These are phyloP conservation scores for Columba livia DNA, from an alignment of 2,113 vertebrate genomes.

Conservation along the genomic window DNA sequence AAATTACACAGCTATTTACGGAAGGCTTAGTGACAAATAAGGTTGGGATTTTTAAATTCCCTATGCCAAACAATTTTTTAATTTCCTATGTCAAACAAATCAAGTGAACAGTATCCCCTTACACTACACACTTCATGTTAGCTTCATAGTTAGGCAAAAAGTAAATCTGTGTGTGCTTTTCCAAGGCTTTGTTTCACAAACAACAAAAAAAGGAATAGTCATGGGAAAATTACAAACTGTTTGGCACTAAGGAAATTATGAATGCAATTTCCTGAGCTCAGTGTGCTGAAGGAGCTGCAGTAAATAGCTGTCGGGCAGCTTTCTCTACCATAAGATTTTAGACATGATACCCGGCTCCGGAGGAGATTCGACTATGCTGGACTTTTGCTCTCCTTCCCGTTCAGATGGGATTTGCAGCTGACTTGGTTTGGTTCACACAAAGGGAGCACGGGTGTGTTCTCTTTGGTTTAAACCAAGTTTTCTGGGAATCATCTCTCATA, in stretches of 20 bases:
- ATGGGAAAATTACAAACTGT: conserved; percentile 13
- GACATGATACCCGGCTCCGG: neutral
- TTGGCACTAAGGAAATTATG: conserved; percentile 57
- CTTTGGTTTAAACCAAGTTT: neutral
- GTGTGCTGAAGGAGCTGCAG: conserved; percentile 20
- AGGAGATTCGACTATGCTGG: neutral
- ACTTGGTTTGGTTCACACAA: neutral
- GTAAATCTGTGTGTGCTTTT: neutral
- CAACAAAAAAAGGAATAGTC: neutral
- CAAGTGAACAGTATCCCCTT: neutral
- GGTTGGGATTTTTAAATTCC: neutral
- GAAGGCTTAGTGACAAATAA: neutral
- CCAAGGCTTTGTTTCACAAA: conserved; percentile 15
- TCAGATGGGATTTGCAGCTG: neutral
- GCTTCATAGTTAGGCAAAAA: neutral
- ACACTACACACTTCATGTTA: rapidly evolving
- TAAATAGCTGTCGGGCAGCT: conserved; percentile 11
- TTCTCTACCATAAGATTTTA: neutral
- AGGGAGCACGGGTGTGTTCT: neutral
- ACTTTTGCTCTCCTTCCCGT: neutral
- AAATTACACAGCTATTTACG: neutral
- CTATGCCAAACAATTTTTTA: neutral
- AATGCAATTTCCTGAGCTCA: conserved; percentile 61
- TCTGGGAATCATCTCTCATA: neutral
- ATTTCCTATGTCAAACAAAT: neutral